phyloP scores from a whole-genome alignment of 2,797 vertebrate species.

The Anisognathus igniventris region DNA sequence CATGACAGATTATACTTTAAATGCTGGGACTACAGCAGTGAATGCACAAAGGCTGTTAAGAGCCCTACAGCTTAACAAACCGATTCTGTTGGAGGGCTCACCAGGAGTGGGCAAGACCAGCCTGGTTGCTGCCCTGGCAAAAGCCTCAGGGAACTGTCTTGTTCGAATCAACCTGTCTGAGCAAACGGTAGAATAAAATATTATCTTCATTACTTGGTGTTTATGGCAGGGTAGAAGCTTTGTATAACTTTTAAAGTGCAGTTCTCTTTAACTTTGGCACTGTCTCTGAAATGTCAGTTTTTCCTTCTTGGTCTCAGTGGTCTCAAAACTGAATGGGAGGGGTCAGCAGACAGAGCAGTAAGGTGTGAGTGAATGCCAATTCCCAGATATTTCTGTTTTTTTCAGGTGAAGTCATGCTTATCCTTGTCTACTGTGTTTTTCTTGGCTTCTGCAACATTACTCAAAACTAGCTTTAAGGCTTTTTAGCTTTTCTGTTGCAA shows the following conservation, averaged over 20 bases:
- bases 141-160: conserved; percentile 90
- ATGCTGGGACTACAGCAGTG: conserved; percentile 90
- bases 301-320: background rate
- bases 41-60: conserved; percentile 91
- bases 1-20: conserved; percentile 85
- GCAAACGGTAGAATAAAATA: conserved; percentile 83
- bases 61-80: conserved; percentile 89
- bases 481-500: background rate
- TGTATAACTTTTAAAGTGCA: background rate
- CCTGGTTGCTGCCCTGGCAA: conserved; percentile 90
- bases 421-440: background rate
- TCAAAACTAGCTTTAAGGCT: background rate
- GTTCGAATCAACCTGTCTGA: conserved; percentile 97
- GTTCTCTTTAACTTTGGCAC: background rate
- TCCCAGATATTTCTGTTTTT: background rate
- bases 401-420: background rate
- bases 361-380: background rate
- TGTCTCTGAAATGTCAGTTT: background rate
- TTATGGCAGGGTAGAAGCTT: background rate
- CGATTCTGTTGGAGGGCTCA: conserved; percentile 92
- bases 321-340: background rate
- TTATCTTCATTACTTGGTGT: background rate
- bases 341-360: background rate
- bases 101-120: conserved; percentile 98
- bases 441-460: background rate